Percentiles rank a stretch among this genome's conserved stretches.
Conservation (phyloP, 2,888 invertebrate species). For the Sepioteuthis lessoniana region DNA sequence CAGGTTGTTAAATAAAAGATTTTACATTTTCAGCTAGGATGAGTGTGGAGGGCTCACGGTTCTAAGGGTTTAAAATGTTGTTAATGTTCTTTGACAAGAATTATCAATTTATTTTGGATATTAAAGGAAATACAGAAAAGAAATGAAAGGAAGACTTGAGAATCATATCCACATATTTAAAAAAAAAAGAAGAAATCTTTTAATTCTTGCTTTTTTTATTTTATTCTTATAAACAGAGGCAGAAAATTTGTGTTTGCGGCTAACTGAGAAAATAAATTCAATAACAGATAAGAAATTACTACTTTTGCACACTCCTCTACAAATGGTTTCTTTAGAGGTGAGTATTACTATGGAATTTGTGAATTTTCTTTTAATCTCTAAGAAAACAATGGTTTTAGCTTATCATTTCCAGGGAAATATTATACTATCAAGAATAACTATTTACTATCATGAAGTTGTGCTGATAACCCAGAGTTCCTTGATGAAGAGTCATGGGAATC, state of each 20-base stretch:
- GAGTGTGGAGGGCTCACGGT: too few species aligned
- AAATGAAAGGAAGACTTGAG: background rate
- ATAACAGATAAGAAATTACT: constrained; percentile 92
- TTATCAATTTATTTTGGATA: background rate
- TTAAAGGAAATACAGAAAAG: background rate
- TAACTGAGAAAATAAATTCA: constrained; percentile 94
- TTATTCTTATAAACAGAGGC: constrained; percentile 82
- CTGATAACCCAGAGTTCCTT: too few species aligned
- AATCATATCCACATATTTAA: too few species aligned
- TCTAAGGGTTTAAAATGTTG: too few species aligned
- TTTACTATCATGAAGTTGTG: too few species aligned
- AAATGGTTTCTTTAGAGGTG: constrained; percentile 94
- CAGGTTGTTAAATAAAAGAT: too few species aligned
- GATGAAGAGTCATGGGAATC: too few species aligned
- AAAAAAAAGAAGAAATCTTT: background rate
- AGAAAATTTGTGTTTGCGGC: constrained; percentile 91
- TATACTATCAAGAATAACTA: too few species aligned
- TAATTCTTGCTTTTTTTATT: background rate
- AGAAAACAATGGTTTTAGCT: too few species aligned
- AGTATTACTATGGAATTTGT: constrained; percentile 57
- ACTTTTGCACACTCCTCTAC: constrained; percentile 93
- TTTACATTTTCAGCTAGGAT: too few species aligned
- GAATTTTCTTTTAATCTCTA: too few species aligned
- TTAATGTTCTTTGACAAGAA: background rate
- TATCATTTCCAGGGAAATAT: too few species aligned